phyloP scores from a whole-genome alignment of 2,888 invertebrate genomes.

The Euzophera pinguis region DNA sequence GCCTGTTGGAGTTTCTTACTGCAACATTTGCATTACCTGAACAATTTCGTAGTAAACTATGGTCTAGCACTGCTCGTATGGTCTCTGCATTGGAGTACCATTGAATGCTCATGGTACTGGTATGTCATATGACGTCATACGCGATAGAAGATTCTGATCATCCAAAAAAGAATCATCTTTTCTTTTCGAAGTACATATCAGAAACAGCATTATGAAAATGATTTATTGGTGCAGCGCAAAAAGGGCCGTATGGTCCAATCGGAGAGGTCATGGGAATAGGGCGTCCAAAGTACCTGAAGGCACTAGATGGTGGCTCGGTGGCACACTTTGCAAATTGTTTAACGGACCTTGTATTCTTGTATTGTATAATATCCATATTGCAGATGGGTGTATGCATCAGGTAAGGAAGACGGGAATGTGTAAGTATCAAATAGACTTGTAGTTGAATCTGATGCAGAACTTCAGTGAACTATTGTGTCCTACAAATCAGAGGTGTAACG shows the following conservation, averaged over 20 bases:
- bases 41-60: too few relatives aligned
- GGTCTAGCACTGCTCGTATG: too few relatives aligned
- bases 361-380: constrained; percentile 10
- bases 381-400: background rate
- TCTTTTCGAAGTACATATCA: too few relatives aligned
- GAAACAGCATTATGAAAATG: background rate
- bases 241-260: constrained; percentile 21
- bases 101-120: too few relatives aligned
- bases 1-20: too few relatives aligned
- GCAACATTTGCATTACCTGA: too few relatives aligned
- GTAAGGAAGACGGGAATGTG: background rate
- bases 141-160: too few relatives aligned
- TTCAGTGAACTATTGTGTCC: too few relatives aligned
- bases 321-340: constrained; percentile 13
- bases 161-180: too few relatives aligned
- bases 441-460: background rate
- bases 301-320: background rate
- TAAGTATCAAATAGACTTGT: background rate
- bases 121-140: too few relatives aligned
- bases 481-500: too few relatives aligned
- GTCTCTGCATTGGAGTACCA: too few relatives aligned
- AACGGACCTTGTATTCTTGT: constrained; percentile 7
- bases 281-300: constrained; percentile 1
- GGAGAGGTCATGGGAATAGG: constrained; percentile 18
- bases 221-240: constrained; percentile 15